phyloP scores from a whole-genome alignment of 2,797 vertebrate species.

The Notolabrus celidotus region DNA sequence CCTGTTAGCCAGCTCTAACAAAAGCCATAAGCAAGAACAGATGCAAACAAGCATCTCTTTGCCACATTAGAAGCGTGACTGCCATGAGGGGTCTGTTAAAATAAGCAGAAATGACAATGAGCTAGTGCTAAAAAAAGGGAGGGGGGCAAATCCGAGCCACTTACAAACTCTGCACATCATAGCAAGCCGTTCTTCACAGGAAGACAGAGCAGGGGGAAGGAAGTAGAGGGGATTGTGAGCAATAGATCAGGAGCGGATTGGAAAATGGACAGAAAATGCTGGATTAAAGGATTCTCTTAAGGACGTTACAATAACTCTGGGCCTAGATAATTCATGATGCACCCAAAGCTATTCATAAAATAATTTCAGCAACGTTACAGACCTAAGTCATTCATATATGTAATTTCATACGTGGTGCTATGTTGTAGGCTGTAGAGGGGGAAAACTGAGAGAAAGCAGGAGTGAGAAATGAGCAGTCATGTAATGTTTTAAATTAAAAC shows the following conservation, averaged over 20 bases:
- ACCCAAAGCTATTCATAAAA: constrained; percentile 10
- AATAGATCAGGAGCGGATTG: constrained; percentile 57
- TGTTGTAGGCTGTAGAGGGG: constrained; percentile 32
- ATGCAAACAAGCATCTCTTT: constrained; percentile 53
- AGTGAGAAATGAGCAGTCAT: constrained; percentile 52
- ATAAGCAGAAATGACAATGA: constrained; percentile 54
- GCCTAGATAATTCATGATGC: constrained; percentile 35
- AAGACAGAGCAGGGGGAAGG: constrained; percentile 74
- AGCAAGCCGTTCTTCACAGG: constrained; percentile 88
- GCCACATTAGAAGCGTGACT: constrained; percentile 43
- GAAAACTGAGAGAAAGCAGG: constrained; percentile 53
- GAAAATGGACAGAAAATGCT: constrained; percentile 75
- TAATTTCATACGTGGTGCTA: constrained; percentile 48
- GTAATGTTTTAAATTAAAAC: constrained; percentile 47
- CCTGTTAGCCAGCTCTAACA: constrained; percentile 38
- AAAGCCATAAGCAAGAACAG: constrained; percentile 33
- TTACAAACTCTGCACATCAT: constrained; percentile 90
- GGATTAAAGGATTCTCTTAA: constrained; percentile 60
- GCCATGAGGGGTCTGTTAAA: constrained; percentile 11
- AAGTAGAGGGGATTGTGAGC: constrained; percentile 46
- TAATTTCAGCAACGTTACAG: constrained; percentile 40
- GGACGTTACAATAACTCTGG: constrained; percentile 47
- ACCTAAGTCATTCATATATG: constrained; percentile 36
- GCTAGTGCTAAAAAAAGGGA: constrained; percentile 59
- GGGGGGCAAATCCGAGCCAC: constrained; percentile 81